Evolutionary conservation across 2,888 invertebrate genomes (phyloP), one percentile per base, ranked within the genome.

Genomic region (Thera britannica): DNA sequence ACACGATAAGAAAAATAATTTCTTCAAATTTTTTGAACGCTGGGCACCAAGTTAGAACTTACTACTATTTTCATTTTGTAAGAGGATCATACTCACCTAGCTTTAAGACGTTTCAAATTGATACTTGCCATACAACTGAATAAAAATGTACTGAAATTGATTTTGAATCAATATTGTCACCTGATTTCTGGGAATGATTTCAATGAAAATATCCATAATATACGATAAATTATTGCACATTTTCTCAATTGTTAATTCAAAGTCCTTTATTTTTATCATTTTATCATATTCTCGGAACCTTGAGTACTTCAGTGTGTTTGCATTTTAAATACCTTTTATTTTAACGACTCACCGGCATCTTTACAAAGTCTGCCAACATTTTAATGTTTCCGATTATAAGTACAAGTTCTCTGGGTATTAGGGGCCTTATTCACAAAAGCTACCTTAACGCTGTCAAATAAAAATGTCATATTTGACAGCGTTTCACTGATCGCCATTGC

Each of bases 351-450:
- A 41, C 51, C 63, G 60, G 34, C 62, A 55, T 65, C 70, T 55
- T 67, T 70, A 70, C 68, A 72, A 71, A 75, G 69, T 71, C 70
- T 65, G 56, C 49, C 67, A 67, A 67, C 65, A 62, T 75, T 73
- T 75, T 75, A 75, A 73, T 75, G 75, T 68, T 58, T 64, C 72
- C 73, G 73, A 75, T 75, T 67, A 67, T 55, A n/a, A 48, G 67
- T 58, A 63, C 66, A 60, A 66, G 63, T 63, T 58, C 62, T 69
- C 34, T 59, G 44, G 34, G 11, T 52, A 52, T 23, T 52, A 52
- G 3, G 8, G 3, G 52, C 52, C 52, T 52, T 52, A 52, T 52
- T 52, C 52, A 52, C 3, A 52, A 52, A 23, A 7, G 9, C 52
- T n/a, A n/a, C n/a, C n/a, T n/a, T n/a, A n/a, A n/a, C n/a, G n/a